Base-by-base conservation (phyloP, 2,113 vertebrate species). In the Microcebus tavaratra region DNA sequence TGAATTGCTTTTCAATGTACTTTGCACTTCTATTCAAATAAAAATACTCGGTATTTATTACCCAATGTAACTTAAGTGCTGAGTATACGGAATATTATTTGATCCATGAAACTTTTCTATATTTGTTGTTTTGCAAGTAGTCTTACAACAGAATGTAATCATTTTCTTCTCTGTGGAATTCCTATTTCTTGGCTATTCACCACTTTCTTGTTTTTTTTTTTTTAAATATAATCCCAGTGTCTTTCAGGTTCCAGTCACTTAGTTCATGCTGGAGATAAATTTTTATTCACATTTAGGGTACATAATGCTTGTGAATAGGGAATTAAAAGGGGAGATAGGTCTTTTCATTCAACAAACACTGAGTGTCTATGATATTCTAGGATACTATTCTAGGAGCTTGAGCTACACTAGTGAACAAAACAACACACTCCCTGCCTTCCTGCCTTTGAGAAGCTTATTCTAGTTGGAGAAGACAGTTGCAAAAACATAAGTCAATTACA, bases 1-100 rank as follows among this genome's bases (percentile, higher is more conserved):
- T 90, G 15, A 57, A 93, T 93, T 92, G 25, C 73, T 93, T 95
- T 90, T 93, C 70, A 91, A 50, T 94, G 29, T 55, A 88, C 75
- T 63, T 84, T 96, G 18, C 82, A n/a, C 21, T 88, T 91, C 53
- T 89, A n/a, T 91, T 88, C 25, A 91, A 91, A 87, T 83, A 68
- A 65, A 87, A 96, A 68, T 80, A 83, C 72, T 82, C 78, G 29
- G 2, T 7, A 45, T 91, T 42, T 53, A 72, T 50, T 95, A 85
- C 29, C 23, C 67, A 65, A 2, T 29, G 55, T 55, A 17, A 82
- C 61, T 86, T 90, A 23, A 78, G 27, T 87, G 21, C 63, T 93
- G n/a, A 83, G 8, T 57, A 15, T 57, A 0, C 73, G 23, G 36
- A 89, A 61, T 61, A 61, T 27, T 82, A 61, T 61, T 61, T 85